Evolutionary conservation across 2,888 invertebrate species (phyloP).

Genomic region (Ochropleura leucogaster): DNA sequence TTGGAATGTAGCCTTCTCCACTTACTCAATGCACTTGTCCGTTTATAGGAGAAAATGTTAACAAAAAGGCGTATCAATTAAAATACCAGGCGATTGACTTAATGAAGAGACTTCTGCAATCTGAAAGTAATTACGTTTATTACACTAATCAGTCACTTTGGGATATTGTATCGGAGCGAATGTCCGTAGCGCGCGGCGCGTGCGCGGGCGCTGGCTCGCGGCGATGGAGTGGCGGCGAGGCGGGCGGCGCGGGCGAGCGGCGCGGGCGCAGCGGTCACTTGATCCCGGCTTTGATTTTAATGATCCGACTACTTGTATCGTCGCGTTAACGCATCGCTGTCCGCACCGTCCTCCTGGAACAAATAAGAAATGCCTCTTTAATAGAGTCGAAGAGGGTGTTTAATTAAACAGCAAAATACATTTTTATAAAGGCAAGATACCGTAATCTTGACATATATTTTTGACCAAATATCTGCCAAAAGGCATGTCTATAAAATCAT

Average conservation of each 20-base stretch:
- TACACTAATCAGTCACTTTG: conserved; percentile 72
- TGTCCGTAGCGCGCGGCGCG: conserved; percentile 65
- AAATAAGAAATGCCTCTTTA: conserved; percentile 43
- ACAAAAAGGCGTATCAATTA: conserved; percentile 69
- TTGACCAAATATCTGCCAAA: not conserved
- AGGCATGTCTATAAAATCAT: not conserved
- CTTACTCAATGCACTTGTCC: conserved; percentile 85
- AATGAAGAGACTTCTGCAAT: conserved; percentile 66
- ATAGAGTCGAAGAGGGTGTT: not conserved
- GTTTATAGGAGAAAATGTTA: conserved; percentile 75
- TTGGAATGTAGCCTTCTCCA: conserved; percentile 89
- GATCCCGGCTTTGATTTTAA: conserved; percentile 81
- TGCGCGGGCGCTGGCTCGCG: conserved; percentile 76
- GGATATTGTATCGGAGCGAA: conserved; percentile 58
- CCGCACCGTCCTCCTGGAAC: conserved; percentile 66
- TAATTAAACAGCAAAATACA: not conserved
- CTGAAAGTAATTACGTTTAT: conserved; percentile 68
- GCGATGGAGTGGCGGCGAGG: conserved; percentile 80
- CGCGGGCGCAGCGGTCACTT: conserved; percentile 70
- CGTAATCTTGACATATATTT: not conserved
- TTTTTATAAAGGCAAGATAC: not conserved
- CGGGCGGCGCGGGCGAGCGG: conserved; percentile 66
- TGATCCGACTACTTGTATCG: conserved; percentile 69
- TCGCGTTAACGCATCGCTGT: conserved; percentile 67
- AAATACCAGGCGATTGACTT: conserved; percentile 69